phyloP scores from a whole-genome alignment of 2,113 vertebrate genomes.

The Forbesichthys papilliferus region DNA sequence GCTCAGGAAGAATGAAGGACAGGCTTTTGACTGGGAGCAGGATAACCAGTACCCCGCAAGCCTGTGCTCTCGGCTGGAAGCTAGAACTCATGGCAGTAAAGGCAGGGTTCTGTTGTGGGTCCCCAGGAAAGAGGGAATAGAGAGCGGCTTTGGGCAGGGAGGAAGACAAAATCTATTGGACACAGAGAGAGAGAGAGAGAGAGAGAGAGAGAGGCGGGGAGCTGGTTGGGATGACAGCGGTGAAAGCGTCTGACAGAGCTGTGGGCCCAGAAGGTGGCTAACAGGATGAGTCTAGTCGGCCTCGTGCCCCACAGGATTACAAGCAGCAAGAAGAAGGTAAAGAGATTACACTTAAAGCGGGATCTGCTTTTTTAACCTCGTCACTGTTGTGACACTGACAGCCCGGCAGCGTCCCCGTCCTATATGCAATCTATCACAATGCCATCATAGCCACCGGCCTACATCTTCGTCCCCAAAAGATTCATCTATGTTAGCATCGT shows the following conservation, averaged over 20 bases:
- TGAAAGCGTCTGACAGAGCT: conserved; percentile 73
- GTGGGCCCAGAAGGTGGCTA: conserved; percentile 86
- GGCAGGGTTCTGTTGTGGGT: conserved; percentile 18
- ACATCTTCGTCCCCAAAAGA: conserved; percentile 26
- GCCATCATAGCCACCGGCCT: conserved; percentile 9
- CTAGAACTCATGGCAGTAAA: conserved; percentile 12
- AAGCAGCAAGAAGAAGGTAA: conserved; percentile 84
- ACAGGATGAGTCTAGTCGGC: conserved; percentile 87
- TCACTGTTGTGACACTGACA: conserved; percentile 75
- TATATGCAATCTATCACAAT: conserved; percentile 13
- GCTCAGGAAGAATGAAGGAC: conserved; percentile 26
- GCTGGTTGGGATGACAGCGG: background rate
- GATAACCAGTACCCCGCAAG: conserved; percentile 1
- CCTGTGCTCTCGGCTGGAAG: conserved; percentile 31
- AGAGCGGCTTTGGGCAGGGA: background rate
- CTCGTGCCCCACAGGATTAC: conserved; percentile 88
- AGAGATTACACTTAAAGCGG: conserved; percentile 85
- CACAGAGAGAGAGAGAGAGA: background rate
- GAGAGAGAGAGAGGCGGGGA: background rate
- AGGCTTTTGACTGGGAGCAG: conserved; percentile 29
- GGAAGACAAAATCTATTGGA: background rate
- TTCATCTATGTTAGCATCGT: conserved; percentile 39
- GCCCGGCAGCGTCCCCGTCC: conserved; percentile 18
- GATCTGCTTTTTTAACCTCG: conserved; percentile 79
- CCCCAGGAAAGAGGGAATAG: background rate